Base-by-base conservation (phyloP, 2,888 invertebrate genomes). In the Drosophila helvetica region DNA sequence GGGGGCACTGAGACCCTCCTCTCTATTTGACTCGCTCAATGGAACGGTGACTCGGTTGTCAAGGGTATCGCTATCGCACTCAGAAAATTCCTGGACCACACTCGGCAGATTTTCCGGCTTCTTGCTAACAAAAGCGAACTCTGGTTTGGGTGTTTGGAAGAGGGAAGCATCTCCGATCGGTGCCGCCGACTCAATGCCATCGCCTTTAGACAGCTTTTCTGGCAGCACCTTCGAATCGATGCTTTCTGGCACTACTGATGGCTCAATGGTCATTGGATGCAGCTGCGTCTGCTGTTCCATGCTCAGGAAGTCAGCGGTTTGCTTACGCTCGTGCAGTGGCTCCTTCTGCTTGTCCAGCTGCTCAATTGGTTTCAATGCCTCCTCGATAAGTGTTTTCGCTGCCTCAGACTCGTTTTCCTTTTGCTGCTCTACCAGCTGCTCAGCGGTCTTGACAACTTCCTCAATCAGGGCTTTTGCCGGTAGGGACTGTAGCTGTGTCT, bases 101-200 rank as follows among this genome's bases (percentile, higher is more conserved):
- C 17, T 56, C 4, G 75, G 27, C n/a, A 84, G 54, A 47, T 78
- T 76, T 54, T 79, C 76, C 45, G 89, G 78, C 48, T 90, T 87
- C 71, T 78, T 85, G 19, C 68, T 69, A 1, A 89, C 70, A 18
- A 88, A 85, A 70, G 84, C 90, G 46, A 83, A 79, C 7, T 81
- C 85, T 56, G 89, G n/a, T 45, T 80, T 79, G 22, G 79, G 75
- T 18, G 79, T 62, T 8, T 74, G 27, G 64, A 77, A 81, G 15
- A 84, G 74, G 22, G 82, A 79, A 17, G 60, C 74, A 54, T 80
- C 75, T 17, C 81, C 74, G 58, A 89, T 70, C 2, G 90, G 90
- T 5, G 90, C 90, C 2, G 90, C 89, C 2, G 78, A 79, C 47
- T 89, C 90, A 54, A 90, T 90, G 45, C 90, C 90, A 74, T 90